Evolutionary conservation across 2,888 invertebrate species (phyloP), one percentile per base, ranked within the genome.

Genomic region (Melieria crassipennis): DNA sequence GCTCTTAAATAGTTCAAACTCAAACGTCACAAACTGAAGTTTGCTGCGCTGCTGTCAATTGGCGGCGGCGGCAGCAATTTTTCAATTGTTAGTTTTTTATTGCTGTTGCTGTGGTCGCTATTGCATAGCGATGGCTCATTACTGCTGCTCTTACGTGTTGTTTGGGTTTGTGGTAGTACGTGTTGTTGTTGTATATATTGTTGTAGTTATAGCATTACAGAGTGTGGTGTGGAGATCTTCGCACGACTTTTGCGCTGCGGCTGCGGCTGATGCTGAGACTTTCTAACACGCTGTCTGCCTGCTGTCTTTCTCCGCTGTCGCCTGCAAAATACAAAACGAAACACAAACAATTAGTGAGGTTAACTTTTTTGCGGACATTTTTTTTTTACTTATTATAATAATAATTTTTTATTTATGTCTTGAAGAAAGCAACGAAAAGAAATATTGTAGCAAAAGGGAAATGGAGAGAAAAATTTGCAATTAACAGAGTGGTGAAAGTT

Each of bases 291-390:
- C 75, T 81, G 80, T 77, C 62, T 46, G 62, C 62, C 81, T 76
- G 81, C 80, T 81, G 75, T 80, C 79, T 75, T 81, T 81, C 74
- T 81, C 75, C 62, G 76, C 67, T 75, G 57, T 70, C 13, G 48
- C n/a, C 60, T 76, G 81, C 82, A 81, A 78, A 60, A 81, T 80
- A 58, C 45, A 68, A 47, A 74, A 60, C 2, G 10, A 55, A 73
- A n/a, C 46, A 69, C 52, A 13, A 65, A 56, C 46, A 11, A 57
- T 65, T 45, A 77, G 79, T 80, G 79, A 80, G 52, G 45, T 42
- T 58, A 55, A 70, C 55, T 52, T 65, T 30, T 30, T 30, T 30
- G 30, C 30, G 1, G 30, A 30, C 1, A 30, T 30, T 30, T 30
- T 30, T 30, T 30, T 30, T 30, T 30, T 30, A 30, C 30, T 30